Evolutionary conservation across 2,797 vertebrate species (phyloP).

Genomic region (Diplodus sargus): DNA sequence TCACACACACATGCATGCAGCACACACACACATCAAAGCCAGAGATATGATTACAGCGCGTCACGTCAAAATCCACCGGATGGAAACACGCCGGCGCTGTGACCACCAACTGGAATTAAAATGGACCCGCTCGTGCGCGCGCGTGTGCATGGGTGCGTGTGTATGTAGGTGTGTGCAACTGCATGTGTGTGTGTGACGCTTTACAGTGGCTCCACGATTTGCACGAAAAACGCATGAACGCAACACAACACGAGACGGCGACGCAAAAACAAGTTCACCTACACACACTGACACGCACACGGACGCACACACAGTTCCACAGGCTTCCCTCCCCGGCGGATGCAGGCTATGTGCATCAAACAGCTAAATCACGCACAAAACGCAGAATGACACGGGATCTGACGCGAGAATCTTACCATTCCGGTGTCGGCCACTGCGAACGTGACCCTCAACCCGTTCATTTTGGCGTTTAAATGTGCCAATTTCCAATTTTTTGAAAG

Average conservation of each 20-base stretch:
- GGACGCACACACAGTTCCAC: slow-evolving; percentile 32
- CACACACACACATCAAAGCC: not conserved
- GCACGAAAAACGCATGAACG: slow-evolving; percentile 41
- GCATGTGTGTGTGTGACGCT: slow-evolving; percentile 20
- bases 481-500: slow-evolving; percentile 84
- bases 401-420: slow-evolving; percentile 86
- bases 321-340: slow-evolving; percentile 61
- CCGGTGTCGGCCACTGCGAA: slow-evolving; percentile 68
- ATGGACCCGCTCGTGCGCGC: slow-evolving; percentile 65
- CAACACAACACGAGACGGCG: slow-evolving; percentile 58
- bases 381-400: slow-evolving; percentile 58
- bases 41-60: slow-evolving; percentile 20
- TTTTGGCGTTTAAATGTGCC: slow-evolving; percentile 72
- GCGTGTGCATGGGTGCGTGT: slow-evolving; percentile 28
- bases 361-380: slow-evolving; percentile 74
- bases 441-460: slow-evolving; percentile 56
- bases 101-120: slow-evolving; percentile 64
- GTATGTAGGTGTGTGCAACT: not conserved
- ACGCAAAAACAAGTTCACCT: slow-evolving; percentile 67
- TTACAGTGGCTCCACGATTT: slow-evolving; percentile 34
- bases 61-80: slow-evolving; percentile 39
- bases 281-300: slow-evolving; percentile 44
- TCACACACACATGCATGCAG: slow-evolving; percentile 18
- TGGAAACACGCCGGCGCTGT: slow-evolving; percentile 46
- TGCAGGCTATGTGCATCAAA: slow-evolving; percentile 70